Conservation (phyloP, 2,797 vertebrate species). For the Enteromius radiatus region DNA sequence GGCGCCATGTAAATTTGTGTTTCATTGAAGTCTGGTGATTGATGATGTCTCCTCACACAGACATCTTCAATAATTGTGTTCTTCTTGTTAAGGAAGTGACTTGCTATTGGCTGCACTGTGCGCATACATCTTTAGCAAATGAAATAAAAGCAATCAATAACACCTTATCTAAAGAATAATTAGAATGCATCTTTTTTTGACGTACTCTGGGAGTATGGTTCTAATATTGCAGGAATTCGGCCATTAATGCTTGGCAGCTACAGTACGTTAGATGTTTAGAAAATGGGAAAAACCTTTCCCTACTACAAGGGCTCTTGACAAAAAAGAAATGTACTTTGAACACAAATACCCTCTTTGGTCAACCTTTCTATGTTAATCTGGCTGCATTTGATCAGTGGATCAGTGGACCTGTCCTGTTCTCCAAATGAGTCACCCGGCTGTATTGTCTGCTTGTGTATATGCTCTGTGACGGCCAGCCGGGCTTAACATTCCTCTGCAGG, state of each 20-base stretch:
- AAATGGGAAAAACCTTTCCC: background rate
- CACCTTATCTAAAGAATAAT: background rate
- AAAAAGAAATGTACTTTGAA: conserved; percentile 14
- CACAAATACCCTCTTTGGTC: conserved; percentile 24
- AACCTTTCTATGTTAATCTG: conserved; percentile 21
- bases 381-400: conserved; percentile 41
- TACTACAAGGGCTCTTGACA: conserved; percentile 1
- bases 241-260: background rate
- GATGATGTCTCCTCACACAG: conserved; percentile 21
- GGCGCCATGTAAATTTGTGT: conserved; percentile 19
- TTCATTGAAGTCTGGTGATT: conserved; percentile 45
- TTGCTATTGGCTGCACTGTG: background rate
- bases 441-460: conserved; percentile 49
- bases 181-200: too few species aligned
- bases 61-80: conserved; percentile 25
- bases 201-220: too few species aligned
- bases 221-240: too few species aligned
- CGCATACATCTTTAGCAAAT: background rate
- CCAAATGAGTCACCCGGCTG: conserved; percentile 5
- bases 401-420: conserved; percentile 13
- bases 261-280: background rate
- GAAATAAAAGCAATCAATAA: background rate
- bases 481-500: conserved; percentile 63
- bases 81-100: background rate
- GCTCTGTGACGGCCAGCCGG: conserved; percentile 46